A percentile compares a stretch with the other conserved stretches of the same genome.
phyloP scores from a whole-genome alignment of 2,888 invertebrate species.

The Cephus runcator region DNA sequence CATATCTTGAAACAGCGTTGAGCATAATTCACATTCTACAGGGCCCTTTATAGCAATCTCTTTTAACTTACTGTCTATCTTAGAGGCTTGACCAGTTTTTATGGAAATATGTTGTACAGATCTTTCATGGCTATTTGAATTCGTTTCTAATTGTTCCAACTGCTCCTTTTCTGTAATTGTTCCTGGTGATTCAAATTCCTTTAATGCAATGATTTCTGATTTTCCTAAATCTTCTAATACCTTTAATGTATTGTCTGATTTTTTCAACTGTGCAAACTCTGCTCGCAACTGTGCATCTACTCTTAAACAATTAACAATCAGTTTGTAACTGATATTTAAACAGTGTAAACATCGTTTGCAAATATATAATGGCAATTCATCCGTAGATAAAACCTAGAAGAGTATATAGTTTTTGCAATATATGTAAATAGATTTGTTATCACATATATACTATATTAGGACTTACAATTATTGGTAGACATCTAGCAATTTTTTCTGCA shows the following conservation, averaged over 20 bases:
- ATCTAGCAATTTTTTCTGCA: slow-evolving; percentile 27
- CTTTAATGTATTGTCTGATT: not conserved
- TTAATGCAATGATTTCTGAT: not conserved
- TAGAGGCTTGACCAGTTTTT: slow-evolving; percentile 2
- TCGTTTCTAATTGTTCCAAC: not conserved
- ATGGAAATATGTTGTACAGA: not conserved
- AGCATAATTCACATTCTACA: slow-evolving; percentile 39
- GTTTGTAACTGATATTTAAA: slow-evolving; percentile 43
- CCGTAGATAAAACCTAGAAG: slow-evolving; percentile 33
- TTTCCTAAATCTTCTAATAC: not conserved
- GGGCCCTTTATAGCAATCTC: slow-evolving; percentile 24
- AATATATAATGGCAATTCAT: slow-evolving; percentile 36
- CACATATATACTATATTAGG: not conserved
- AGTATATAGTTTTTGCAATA: slow-evolving; percentile 1
- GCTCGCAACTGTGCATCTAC: slow-evolving; percentile 33
- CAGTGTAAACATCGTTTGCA: slow-evolving; percentile 38
- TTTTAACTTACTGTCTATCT: slow-evolving; percentile 9
- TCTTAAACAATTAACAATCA: slow-evolving; percentile 33
- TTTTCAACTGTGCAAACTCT: slow-evolving; percentile 12
- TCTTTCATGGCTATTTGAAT: not conserved
- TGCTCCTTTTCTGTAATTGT: not conserved
- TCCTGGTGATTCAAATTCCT: not conserved
- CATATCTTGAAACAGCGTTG: slow-evolving; percentile 32
- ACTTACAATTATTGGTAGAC: slow-evolving; percentile 26
- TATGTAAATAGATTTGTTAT: slow-evolving; percentile 6